Conservation (phyloP, 2,113 vertebrate genomes). For the Phylloscopus trochiloides region DNA sequence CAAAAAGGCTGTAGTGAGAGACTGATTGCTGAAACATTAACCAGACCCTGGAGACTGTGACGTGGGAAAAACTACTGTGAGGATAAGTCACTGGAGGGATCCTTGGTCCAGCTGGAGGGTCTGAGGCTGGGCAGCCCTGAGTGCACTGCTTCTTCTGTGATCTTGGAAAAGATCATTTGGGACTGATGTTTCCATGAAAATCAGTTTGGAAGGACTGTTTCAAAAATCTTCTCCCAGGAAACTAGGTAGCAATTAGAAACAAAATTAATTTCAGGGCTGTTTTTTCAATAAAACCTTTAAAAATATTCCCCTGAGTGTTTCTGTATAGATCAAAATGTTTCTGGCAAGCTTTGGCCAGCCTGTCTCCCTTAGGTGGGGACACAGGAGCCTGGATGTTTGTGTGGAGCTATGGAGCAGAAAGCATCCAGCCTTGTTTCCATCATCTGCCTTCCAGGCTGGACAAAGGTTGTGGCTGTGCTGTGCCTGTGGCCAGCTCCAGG, state of each 20-base stretch:
- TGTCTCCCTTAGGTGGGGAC: not conserved
- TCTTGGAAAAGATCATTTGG: not conserved
- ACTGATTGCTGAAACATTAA: not conserved
- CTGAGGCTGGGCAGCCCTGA: not conserved
- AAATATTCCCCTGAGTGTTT: not conserved
- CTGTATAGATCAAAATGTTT: not conserved
- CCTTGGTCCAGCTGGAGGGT: not conserved
- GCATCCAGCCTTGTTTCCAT: not conserved
- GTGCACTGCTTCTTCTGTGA: not conserved
- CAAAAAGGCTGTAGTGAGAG: not conserved
- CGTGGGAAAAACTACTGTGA: not conserved
- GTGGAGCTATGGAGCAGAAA: not conserved
- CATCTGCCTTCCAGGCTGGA: not conserved
- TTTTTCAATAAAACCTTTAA: not conserved
- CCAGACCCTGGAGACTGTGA: not conserved
- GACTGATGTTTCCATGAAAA: not conserved
- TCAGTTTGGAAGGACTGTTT: not conserved
- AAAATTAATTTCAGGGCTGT: not conserved
- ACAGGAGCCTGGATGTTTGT: not conserved
- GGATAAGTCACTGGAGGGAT: not conserved
- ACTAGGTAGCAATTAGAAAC: not conserved
- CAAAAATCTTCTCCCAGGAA: not conserved
- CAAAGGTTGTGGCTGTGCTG: rapidly evolving
- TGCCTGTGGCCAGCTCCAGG: not conserved
- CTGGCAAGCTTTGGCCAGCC: not conserved